Evolutionary conservation across 2,113 vertebrate species (phyloP), one percentile per base, ranked within the genome.

Genomic region (Saguinus imperator): DNA sequence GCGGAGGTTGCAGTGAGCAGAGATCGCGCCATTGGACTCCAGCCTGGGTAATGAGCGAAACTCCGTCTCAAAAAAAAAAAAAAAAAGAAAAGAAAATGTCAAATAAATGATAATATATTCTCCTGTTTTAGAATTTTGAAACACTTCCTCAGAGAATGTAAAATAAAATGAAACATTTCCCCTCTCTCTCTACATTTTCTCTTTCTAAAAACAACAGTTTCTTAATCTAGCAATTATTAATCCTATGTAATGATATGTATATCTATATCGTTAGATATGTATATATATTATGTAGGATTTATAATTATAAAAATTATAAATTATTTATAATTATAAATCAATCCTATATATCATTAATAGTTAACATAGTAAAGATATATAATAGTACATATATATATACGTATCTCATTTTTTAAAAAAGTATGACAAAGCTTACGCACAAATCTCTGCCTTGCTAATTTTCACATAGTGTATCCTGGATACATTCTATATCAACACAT

Each of bases 61-160:
- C 43, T 43, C 4, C 4, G 43, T 43, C 43, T 43, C 43, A 43
- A 43, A 43, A 43, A 43, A 43, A 43, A 43, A 43, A 43, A 43
- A 43, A 43, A 43, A 43, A 43, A 43, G 43, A 43, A 43, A 43
- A 66, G 17, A 66, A 79, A 43, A 23, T 37, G 13, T 68, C 55
- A 75, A 87, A 45, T n/a, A 73, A 32, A 66, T 61, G 79, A n/a
- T 52, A 58, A 90, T 20, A 37, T 45, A 25, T n/a, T 84, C 32
- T 86, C 79, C 50, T 68, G 3, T 83, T 72, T 73, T 64, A 94
- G 40, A 91, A 72, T 40, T 94, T 88, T 80, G 40, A 91, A 94
- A 23, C 14, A 70, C 6, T 84, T 91, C 61, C 27, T 64, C 43
- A 72, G 13, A 91, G n/a, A 75, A 66, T 86, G 6, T 55, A 58